Evolutionary conservation across 2,888 invertebrate genomes (phyloP).

Genomic region (Apoda limacodes): DNA sequence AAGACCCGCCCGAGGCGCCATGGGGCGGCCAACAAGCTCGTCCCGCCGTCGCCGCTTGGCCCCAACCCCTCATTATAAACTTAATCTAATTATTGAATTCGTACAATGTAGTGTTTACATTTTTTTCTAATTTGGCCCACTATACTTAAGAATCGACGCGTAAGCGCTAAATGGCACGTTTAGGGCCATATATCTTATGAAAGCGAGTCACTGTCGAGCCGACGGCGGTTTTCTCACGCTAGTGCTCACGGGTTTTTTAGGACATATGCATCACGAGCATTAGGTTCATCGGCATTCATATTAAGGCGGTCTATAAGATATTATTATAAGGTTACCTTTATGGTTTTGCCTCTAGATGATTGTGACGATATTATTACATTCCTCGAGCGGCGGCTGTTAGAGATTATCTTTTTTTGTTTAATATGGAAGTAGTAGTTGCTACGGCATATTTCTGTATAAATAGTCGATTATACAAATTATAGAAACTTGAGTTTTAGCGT

Average conservation of each 20-base stretch:
- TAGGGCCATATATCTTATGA: slow-evolving; percentile 62
- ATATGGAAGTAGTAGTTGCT: too few species aligned
- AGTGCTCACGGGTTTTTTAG: slow-evolving; percentile 26
- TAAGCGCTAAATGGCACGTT: slow-evolving; percentile 70
- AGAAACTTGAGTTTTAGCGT: too few species aligned
- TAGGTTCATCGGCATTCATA: slow-evolving; percentile 31
- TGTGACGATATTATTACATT: slow-evolving; percentile 40
- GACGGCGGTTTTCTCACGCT: slow-evolving; percentile 56
- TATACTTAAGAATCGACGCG: slow-evolving; percentile 64
- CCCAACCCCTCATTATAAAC: slow-evolving; percentile 59
- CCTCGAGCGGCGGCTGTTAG: slow-evolving; percentile 7
- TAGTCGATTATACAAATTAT: too few species aligned
- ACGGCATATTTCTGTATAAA: too few species aligned
- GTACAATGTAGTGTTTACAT: slow-evolving; percentile 69
- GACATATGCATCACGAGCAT: slow-evolving; percentile 26
- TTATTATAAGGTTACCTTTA: slow-evolving; percentile 45
- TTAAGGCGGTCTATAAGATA: slow-evolving; percentile 33
- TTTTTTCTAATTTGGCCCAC: slow-evolving; percentile 64
- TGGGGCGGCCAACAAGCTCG: slow-evolving; percentile 45
- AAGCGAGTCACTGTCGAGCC: slow-evolving; percentile 53
- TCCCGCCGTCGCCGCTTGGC: slow-evolving; percentile 54
- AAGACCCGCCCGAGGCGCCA: slow-evolving; percentile 62
- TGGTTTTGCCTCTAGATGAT: slow-evolving; percentile 54
- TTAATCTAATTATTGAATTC: slow-evolving; percentile 71
- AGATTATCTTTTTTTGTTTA: too few species aligned